These are phyloP conservation scores for Penelope pileata DNA, from an alignment of 2,113 vertebrate genomes.

Conservation along the genomic window DNA sequence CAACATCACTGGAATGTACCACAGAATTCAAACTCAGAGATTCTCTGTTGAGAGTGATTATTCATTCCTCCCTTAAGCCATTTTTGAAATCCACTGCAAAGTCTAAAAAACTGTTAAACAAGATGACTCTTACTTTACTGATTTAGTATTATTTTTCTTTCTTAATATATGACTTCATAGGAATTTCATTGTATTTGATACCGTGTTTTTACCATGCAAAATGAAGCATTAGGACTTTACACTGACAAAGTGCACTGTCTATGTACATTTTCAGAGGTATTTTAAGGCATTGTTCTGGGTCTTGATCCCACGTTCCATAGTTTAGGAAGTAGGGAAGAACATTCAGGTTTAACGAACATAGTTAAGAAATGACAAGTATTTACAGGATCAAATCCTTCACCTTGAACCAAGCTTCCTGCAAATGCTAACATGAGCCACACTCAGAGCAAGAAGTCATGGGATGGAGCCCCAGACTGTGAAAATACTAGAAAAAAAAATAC, in stretches of 20 bases:
- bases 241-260: not conserved
- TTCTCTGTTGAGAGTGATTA: not conserved
- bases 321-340: not conserved
- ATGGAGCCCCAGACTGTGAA: not conserved
- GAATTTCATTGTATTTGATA: not conserved
- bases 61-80: not conserved
- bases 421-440: not conserved
- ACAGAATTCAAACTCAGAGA: constrained; percentile 8
- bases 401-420: not conserved
- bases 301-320: not conserved
- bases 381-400: not conserved
- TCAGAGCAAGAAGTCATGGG: not conserved
- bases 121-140: not conserved
- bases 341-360: not conserved
- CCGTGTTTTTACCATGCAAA: fast-evolving
- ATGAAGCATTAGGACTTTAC: not conserved
- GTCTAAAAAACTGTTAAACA: not conserved
- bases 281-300: not conserved
- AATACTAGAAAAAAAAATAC: not conserved
- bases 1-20: not conserved
- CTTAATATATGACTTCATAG: not conserved
- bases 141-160: not conserved
- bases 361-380: not conserved
- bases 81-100: not conserved
- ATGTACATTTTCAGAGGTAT: not conserved